phyloP scores from a whole-genome alignment of 2,888 invertebrate genomes.

The Ganaspis brasiliensis region DNA sequence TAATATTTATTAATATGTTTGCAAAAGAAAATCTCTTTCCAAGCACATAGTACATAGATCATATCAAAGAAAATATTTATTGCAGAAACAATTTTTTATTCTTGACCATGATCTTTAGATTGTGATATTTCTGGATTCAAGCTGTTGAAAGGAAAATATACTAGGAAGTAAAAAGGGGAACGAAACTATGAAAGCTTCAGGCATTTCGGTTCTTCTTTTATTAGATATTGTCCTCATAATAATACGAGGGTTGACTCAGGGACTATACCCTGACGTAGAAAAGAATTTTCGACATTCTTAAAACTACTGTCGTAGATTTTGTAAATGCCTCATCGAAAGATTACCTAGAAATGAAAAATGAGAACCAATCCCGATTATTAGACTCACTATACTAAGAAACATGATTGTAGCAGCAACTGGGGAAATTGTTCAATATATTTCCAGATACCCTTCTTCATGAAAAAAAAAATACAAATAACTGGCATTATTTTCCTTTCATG shows the following conservation, averaged over 20 bases:
- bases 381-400: constrained; percentile 65
- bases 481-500: too few species aligned
- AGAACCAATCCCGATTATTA: constrained; percentile 75
- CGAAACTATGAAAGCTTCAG: constrained; percentile 53
- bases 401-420: constrained; percentile 57
- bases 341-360: constrained; percentile 66
- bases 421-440: too few species aligned
- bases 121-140: neutral
- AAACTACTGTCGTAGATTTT: constrained; percentile 51
- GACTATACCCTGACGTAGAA: constrained; percentile 58
- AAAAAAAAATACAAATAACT: too few species aligned
- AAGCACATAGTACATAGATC: too few species aligned
- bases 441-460: too few species aligned
- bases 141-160: neutral
- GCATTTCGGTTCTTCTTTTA: constrained; percentile 69
- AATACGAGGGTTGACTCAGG: constrained; percentile 61
- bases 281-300: constrained; percentile 56
- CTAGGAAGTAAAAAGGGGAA: constrained; percentile 29
- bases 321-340: constrained; percentile 59
- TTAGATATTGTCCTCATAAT: constrained; percentile 74
- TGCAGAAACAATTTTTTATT: neutral
- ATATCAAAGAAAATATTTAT: neutral
- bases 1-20: too few species aligned
- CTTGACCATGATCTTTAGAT: neutral
- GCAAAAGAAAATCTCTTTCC: too few species aligned